Evolutionary conservation across 1,140 invertebrate genomes (phyloP), one percentile per base, ranked within the genome.

Genomic region (Aphelenchoides fujianensis): DNA sequence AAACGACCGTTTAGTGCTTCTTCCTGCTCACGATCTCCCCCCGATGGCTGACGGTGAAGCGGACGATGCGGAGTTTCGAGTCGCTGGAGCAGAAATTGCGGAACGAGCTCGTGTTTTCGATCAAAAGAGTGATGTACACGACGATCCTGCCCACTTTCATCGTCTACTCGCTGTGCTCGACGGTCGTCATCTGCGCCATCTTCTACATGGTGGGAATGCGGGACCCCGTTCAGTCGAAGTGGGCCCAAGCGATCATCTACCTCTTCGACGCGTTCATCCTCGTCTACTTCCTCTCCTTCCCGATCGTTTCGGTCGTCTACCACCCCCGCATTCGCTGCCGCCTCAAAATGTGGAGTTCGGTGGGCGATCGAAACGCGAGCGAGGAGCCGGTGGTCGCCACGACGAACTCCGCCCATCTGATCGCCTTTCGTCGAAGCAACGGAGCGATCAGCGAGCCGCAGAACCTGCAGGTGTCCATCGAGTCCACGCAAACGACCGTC

Each of bases 131-230:
- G 23, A 78, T 78, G 76, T 78, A 74, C 41, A 55, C 34, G 31
- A 81, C 76, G 19, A 37, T 78, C 5, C 72, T 71, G 23, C 78
- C 77, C 27, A 76, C 74, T 1, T 78, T 78, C 69, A 78, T 62
- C 23, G 77, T 78, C 2, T 78, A 78, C 52, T 30, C 52, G 19
- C 31, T 78, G 35, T 72, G 73, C 32, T 80, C 76, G 36, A 61
- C 68, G 19, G 63, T 78, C 31, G 61, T 80, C n/a, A 35, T 78
- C 16, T 68, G 48, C 32, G 66, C 69, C 16, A 78, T 78, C 2
- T 78, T 78, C 37, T 78, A 78, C 59, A 78, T 80, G 78, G 69
- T 80, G 27, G 75, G 75, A 7, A 30, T 77, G 36, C 52, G 77
- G 2, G 73, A 79, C 16, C 34, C 5, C 7, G 59, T 76, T 12